Conservation (phyloP, 1,140 invertebrate genomes). For the Alviniconcha marisindica region DNA sequence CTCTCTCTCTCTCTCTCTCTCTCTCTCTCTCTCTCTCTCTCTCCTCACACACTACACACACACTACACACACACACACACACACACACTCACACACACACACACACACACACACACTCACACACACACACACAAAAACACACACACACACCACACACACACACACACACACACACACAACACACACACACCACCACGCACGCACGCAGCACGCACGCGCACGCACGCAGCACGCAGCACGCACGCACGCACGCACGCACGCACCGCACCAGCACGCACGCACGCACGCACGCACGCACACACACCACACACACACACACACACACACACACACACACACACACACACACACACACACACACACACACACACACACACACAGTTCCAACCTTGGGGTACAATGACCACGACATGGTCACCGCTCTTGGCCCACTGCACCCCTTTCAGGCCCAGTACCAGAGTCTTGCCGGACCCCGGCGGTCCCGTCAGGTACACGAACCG, state of each 20-base stretch:
- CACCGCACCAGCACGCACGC: background rate
- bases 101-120: background rate
- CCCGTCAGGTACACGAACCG: slow-evolving; percentile 10
- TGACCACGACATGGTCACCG: slow-evolving; percentile 6
- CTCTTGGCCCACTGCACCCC: background rate
- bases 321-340: slow-evolving; percentile 4
- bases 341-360: slow-evolving; percentile 13
- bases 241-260: background rate
- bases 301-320: slow-evolving; percentile 14
- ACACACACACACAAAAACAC: background rate
- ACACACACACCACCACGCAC: background rate
- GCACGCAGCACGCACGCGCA: slow-evolving; percentile 2
- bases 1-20: no score
- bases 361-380: background rate
- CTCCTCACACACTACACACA: background rate
- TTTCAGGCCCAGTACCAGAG: slow-evolving; percentile 6
- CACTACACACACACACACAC: background rate
- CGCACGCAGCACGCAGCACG: background rate
- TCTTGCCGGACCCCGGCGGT: slow-evolving; percentile 11
- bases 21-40: background rate
- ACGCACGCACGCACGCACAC: slow-evolving; percentile 7
- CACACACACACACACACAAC: background rate
- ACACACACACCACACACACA: background rate
- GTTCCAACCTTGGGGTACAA: background rate
- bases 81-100: slow-evolving; percentile 19